phyloP scores from a whole-genome alignment of 2,113 vertebrate genomes.

The Terrapene triunguis region DNA sequence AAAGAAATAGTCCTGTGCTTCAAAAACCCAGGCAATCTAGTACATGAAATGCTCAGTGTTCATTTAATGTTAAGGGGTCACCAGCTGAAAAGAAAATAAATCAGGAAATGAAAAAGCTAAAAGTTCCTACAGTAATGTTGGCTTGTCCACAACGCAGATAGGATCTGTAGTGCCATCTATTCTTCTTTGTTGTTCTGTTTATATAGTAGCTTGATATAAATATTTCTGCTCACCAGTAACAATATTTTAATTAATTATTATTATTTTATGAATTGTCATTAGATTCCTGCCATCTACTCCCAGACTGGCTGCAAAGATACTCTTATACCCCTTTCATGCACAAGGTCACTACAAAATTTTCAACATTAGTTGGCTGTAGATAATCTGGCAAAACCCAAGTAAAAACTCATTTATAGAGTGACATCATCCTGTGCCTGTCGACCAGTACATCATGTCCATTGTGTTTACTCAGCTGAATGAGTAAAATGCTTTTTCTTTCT shows the following conservation, averaged over 20 bases:
- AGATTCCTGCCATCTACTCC: neutral
- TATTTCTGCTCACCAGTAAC: neutral
- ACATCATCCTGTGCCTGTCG: neutral
- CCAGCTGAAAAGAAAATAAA: neutral
- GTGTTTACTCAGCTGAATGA: neutral
- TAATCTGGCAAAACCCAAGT: neutral
- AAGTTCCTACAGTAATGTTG: neutral
- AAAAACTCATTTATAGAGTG: neutral
- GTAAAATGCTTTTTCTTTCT: neutral
- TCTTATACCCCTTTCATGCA: neutral
- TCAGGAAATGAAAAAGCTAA: neutral
- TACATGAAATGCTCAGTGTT: neutral
- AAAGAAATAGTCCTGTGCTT: neutral
- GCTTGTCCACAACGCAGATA: neutral
- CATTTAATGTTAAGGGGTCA: neutral
- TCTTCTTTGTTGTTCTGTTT: neutral
- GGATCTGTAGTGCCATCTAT: neutral
- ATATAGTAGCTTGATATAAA: neutral
- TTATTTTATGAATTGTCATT: no score
- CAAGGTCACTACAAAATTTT: neutral
- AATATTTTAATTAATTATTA: neutral
- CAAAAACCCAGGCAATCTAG: neutral
- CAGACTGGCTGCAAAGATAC: neutral
- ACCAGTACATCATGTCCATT: fast-evolving
- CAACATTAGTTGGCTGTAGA: fast-evolving